Conservation (phyloP, 2,113 vertebrate genomes). For the Myotis brandtii region DNA sequence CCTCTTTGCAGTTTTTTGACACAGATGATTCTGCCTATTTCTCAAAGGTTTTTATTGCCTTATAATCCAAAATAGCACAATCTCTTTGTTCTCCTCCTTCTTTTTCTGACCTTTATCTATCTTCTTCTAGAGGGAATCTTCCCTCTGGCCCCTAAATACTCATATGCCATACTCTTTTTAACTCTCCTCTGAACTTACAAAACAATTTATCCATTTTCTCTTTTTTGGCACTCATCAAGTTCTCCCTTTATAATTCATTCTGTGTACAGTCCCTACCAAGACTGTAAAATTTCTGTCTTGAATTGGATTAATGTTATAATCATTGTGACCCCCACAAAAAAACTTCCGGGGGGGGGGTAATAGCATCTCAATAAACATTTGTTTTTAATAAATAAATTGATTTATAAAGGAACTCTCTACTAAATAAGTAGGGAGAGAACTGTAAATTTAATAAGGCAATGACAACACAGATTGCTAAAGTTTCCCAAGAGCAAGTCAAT, state of each 20-base stretch:
- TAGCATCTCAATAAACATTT: neutral
- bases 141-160: neutral
- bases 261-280: neutral
- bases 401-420: neutral
- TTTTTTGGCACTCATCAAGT: neutral
- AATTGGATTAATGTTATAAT: neutral
- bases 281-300: neutral
- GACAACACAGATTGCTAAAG: neutral
- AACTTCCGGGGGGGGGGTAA: neutral
- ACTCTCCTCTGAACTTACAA: neutral
- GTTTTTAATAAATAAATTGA: neutral
- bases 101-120: neutral
- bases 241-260: neutral
- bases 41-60: neutral
- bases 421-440: neutral
- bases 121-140: neutral
- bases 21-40: neutral
- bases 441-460: neutral
- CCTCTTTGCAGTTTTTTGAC: neutral
- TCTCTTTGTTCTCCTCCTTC: neutral
- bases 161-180: neutral
- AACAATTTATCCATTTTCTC: neutral
- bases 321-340: neutral
- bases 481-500: neutral
- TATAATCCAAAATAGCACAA: neutral